Evolutionary conservation across 2,888 invertebrate genomes (phyloP).

Genomic region (Dolichomitus sp.): DNA sequence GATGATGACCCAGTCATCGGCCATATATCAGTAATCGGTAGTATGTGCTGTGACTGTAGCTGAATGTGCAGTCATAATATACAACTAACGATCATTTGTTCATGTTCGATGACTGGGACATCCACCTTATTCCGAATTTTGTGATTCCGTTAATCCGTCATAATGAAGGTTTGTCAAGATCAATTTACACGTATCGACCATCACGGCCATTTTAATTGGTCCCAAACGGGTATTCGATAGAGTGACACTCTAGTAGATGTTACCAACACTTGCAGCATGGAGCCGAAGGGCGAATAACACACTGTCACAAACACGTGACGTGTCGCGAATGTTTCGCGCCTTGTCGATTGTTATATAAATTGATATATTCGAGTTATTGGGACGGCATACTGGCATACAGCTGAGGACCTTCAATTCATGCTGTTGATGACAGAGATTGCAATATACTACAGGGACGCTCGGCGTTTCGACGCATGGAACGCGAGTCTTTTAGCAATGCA

Average conservation of each 20-base stretch:
- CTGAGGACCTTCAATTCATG: slow-evolving; percentile 3
- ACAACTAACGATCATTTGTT: too few species aligned
- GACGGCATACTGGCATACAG: neutral
- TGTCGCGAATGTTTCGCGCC: slow-evolving; percentile 30
- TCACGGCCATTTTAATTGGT: neutral
- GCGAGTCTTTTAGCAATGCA: slow-evolving; percentile 50
- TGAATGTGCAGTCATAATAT: too few species aligned
- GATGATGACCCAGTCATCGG: too few species aligned
- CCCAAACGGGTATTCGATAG: neutral
- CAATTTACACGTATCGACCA: slow-evolving; percentile 43
- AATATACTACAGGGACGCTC: slow-evolving; percentile 1
- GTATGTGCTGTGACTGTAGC: too few species aligned
- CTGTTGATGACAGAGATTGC: slow-evolving; percentile 43
- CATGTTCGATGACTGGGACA: neutral
- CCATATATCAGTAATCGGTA: too few species aligned
- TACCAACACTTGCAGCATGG: neutral
- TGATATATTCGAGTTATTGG: slow-evolving; percentile 68
- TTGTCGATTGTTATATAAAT: slow-evolving; percentile 62
- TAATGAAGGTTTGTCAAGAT: slow-evolving; percentile 34
- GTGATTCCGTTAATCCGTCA: slow-evolving; percentile 12
- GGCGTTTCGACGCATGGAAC: slow-evolving; percentile 31
- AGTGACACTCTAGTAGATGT: neutral
- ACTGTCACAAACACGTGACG: slow-evolving; percentile 11
- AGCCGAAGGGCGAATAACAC: slow-evolving; percentile 6
- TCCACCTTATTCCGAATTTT: neutral